phyloP scores from a whole-genome alignment of 2,797 vertebrate species.

The Artibeus lituratus region DNA sequence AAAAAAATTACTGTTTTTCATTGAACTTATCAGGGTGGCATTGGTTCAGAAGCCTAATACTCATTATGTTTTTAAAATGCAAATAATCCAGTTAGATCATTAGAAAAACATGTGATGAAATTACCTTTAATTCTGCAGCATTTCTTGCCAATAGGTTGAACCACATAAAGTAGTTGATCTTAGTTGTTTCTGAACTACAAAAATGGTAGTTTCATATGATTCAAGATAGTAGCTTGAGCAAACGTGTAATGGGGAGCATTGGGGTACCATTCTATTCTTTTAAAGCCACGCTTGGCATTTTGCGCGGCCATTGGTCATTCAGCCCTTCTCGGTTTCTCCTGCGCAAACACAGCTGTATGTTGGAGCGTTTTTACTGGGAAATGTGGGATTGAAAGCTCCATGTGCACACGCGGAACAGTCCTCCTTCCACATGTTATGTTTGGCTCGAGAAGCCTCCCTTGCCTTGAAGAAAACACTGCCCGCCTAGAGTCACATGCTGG shows the following conservation, averaged over 20 bases:
- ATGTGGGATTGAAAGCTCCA: background rate
- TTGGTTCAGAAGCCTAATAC: background rate
- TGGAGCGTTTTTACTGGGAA: background rate
- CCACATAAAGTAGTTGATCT: slow-evolving; percentile 7
- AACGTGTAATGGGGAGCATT: background rate
- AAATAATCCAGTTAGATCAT: background rate
- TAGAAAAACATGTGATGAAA: background rate
- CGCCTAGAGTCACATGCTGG: background rate
- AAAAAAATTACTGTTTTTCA: background rate
- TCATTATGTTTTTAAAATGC: background rate
- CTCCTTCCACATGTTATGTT: background rate
- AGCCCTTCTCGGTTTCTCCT: background rate
- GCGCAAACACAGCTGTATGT: background rate
- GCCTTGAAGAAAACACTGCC: background rate
- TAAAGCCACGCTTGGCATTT: background rate
- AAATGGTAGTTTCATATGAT: background rate
- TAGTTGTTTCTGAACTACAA: background rate
- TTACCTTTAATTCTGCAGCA: background rate
- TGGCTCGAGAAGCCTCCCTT: slow-evolving; percentile 20
- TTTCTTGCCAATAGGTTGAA: background rate
- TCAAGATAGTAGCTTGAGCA: background rate
- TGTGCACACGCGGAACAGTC: background rate
- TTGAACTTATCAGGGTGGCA: background rate
- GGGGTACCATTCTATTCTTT: background rate
- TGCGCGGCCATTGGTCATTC: background rate